Evolutionary conservation across 53 echinoderm and acorn worm species (phyloP).

Genomic region (Holothuria leucospilota): DNA sequence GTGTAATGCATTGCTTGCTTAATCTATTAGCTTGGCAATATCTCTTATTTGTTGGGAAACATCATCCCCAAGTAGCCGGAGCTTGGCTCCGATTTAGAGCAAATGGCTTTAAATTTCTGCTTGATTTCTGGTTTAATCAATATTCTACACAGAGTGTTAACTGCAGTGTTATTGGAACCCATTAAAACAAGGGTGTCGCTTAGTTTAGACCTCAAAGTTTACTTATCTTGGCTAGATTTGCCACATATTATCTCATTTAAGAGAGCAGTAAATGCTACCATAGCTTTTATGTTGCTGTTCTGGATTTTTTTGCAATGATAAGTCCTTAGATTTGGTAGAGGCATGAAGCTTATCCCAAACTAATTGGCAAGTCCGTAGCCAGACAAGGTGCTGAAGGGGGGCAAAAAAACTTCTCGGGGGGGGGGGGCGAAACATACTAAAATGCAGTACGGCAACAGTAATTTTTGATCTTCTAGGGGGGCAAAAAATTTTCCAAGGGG

Average conservation of each 20-base stretch:
- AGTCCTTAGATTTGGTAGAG: constrained; percentile 19
- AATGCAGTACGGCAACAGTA: no score
- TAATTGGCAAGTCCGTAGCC: no score
- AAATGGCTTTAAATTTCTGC: constrained; percentile 24
- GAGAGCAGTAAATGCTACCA: constrained; percentile 37
- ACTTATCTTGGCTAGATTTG: background rate
- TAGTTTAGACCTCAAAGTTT: constrained; percentile 4
- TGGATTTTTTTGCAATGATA: constrained; percentile 47
- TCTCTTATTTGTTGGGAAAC: background rate
- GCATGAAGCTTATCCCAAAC: constrained; percentile 31
- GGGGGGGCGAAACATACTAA: no score
- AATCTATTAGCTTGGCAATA: constrained; percentile 32
- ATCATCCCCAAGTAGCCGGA: constrained; percentile 15
- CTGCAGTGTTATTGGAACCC: constrained; percentile 9
- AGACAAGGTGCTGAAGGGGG: no score
- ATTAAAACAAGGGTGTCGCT: constrained; percentile 36
- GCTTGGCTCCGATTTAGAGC: constrained; percentile 9
- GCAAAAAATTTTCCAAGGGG: no score
- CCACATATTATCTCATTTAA: no score
- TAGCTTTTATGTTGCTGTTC: constrained; percentile 12
- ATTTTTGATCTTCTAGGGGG: no score
- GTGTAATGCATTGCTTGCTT: constrained; percentile 26
- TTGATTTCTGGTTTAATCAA: constrained; percentile 30
- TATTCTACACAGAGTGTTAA: constrained; percentile 5
- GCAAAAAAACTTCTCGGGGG: no score